Conservation (phyloP, 2,888 invertebrate genomes). For the Tuberolachnus salignus region DNA sequence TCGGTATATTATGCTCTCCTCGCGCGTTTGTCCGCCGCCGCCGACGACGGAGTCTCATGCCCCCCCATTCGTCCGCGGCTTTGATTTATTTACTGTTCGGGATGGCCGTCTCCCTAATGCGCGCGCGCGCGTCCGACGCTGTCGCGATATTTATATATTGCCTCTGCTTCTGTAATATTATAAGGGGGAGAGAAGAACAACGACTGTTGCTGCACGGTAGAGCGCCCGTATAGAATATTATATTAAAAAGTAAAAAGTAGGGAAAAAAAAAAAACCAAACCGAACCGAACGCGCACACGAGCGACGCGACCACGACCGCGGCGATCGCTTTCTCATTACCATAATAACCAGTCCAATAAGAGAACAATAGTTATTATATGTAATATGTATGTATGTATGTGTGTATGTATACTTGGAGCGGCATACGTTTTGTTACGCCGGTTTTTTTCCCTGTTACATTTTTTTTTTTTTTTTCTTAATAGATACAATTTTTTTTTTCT, state of each 20-base stretch:
- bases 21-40: conserved; percentile 30
- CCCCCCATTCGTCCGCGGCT: conserved; percentile 53
- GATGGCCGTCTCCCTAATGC: conserved; percentile 54
- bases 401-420: conserved; percentile 4
- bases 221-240: neutral
- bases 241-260: conserved; percentile 28
- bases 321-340: conserved; percentile 53
- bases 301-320: conserved; percentile 22
- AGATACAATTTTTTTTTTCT: conserved; percentile 13
- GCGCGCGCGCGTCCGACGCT: conserved; percentile 39
- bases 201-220: neutral
- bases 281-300: neutral
- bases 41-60: conserved; percentile 11
- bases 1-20: neutral
- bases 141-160: conserved; percentile 26
- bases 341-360: conserved; percentile 54
- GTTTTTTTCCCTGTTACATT: neutral
- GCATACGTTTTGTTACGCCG: conserved; percentile 40
- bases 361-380: conserved; percentile 47
- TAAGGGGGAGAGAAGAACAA: conserved; percentile 46
- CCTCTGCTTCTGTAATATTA: no score
- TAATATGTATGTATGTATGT: no score
- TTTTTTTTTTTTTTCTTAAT: neutral
- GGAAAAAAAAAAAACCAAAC: conserved; percentile 12
- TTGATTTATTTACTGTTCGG: conserved; percentile 56